Evolutionary conservation across 2,113 vertebrate genomes (phyloP).

Genomic region (Lutjanus erythropterus): DNA sequence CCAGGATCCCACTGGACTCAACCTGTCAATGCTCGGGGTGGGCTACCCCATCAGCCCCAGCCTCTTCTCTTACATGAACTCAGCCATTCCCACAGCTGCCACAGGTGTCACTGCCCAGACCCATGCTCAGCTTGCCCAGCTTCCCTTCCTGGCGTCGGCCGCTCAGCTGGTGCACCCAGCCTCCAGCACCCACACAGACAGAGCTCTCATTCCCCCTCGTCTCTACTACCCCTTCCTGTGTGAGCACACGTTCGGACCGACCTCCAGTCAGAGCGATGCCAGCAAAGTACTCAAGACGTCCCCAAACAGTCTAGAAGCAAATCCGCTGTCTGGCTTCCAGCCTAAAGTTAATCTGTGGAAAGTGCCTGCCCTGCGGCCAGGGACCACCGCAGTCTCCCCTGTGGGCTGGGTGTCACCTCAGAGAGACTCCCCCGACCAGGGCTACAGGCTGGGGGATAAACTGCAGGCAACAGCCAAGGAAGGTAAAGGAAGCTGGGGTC

Average conservation of each 20-base stretch:
- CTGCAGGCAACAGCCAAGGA: slow-evolving; percentile 68
- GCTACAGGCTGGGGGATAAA: slow-evolving; percentile 78
- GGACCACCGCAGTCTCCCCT: slow-evolving; percentile 68
- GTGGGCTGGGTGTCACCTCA: slow-evolving; percentile 83
- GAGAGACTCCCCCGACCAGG: slow-evolving; percentile 69
- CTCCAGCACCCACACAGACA: slow-evolving; percentile 81
- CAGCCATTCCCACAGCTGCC: slow-evolving; percentile 81
- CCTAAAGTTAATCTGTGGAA: slow-evolving; percentile 88
- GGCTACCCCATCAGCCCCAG: slow-evolving; percentile 91
- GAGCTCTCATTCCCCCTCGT: slow-evolving; percentile 85
- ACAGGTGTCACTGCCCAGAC: slow-evolving; percentile 71
- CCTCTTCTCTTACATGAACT: slow-evolving; percentile 94
- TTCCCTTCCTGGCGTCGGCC: slow-evolving; percentile 92
- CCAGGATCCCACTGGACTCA: slow-evolving; percentile 90
- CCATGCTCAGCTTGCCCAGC: slow-evolving; percentile 86
- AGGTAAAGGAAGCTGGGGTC: slow-evolving; percentile 69
- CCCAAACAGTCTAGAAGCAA: slow-evolving; percentile 65
- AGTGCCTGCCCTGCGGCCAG: slow-evolving; percentile 84
- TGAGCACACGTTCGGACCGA: slow-evolving; percentile 86
- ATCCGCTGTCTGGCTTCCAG: slow-evolving; percentile 74
- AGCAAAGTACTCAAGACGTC: slow-evolving; percentile 80
- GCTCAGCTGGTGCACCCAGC: slow-evolving; percentile 89
- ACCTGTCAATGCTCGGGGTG: slow-evolving; percentile 92
- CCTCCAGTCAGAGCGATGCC: slow-evolving; percentile 66
- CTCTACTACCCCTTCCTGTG: slow-evolving; percentile 96